Percentiles rank a stretch among this genome's conserved stretches.
phyloP scores from a whole-genome alignment of 2,113 vertebrate species.

The Beaufortia kweichowensis region DNA sequence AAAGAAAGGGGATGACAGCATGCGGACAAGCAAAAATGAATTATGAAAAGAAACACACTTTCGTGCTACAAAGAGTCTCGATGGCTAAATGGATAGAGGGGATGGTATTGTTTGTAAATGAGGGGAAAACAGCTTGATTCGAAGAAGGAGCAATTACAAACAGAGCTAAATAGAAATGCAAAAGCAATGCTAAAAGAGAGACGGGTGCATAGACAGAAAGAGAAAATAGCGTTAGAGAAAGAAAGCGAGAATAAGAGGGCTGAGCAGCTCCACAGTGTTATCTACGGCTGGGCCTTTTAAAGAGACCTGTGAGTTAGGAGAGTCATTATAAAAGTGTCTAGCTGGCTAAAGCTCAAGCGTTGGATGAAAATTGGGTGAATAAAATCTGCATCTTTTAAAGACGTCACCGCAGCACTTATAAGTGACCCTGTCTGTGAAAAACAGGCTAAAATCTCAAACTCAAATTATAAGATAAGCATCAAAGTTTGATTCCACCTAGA shows the following conservation, averaged over 20 bases:
- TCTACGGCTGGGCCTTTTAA: constrained; percentile 57
- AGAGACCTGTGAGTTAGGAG: constrained; percentile 59
- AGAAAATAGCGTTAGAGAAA: not conserved
- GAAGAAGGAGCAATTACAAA: constrained; percentile 32
- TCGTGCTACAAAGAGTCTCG: constrained; percentile 12
- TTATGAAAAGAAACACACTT: constrained; percentile 15
- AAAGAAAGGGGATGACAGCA: not conserved
- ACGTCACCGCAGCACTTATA: constrained; percentile 57
- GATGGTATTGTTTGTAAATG: constrained; percentile 19
- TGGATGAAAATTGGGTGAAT: constrained; percentile 71
- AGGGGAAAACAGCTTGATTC: constrained; percentile 25
- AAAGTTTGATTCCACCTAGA: no score
- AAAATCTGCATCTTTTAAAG: constrained; percentile 73
- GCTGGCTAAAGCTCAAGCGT: constrained; percentile 66
- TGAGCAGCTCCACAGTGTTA: constrained; percentile 54
- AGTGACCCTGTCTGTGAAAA: not conserved
- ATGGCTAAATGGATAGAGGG: constrained; percentile 13
- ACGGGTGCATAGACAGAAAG: not conserved
- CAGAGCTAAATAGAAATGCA: constrained; percentile 16
- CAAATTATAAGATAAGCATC: no score
- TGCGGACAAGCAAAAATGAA: constrained; percentile 13
- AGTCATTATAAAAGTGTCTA: constrained; percentile 76
- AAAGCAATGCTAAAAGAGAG: constrained; percentile 10
- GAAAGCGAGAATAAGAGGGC: constrained; percentile 33
- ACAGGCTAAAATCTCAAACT: no score